phyloP scores from a whole-genome alignment of 2,797 vertebrate species.

The Amniataba percoides region DNA sequence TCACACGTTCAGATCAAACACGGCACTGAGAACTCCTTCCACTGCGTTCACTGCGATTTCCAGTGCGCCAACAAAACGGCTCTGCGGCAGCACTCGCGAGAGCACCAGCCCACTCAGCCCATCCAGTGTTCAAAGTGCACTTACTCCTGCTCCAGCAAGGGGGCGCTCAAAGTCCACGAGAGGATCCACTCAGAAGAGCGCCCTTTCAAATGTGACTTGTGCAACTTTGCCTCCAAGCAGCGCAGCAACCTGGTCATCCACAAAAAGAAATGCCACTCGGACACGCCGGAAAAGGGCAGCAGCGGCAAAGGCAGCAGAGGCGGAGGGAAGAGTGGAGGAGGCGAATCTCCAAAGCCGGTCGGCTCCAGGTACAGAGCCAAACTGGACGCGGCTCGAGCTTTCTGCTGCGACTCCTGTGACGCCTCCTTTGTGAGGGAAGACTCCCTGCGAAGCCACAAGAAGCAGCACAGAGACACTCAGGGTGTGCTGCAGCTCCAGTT shows the following conservation, averaged over 20 bases:
- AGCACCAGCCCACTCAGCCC: constrained; percentile 91
- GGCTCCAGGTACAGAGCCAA: constrained; percentile 90
- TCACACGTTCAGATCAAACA: constrained; percentile 96
- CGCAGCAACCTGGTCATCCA: constrained; percentile 96
- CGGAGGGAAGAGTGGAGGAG: constrained; percentile 46
- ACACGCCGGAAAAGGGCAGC: constrained; percentile 84
- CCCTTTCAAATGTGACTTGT: constrained; percentile 92
- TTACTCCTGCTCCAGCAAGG: constrained; percentile 95
- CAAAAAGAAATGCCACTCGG: constrained; percentile 90
- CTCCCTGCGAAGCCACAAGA: constrained; percentile 94
- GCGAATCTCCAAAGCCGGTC: constrained; percentile 78
- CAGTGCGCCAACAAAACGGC: constrained; percentile 92
- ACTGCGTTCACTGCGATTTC: constrained; percentile 92
- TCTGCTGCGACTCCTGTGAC: constrained; percentile 90
- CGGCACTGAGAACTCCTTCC: constrained; percentile 86
- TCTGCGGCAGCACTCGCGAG: constrained; percentile 91
- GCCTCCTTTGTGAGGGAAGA: constrained; percentile 97
- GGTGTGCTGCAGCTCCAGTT: constrained; percentile 81
- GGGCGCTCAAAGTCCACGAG: constrained; percentile 93
- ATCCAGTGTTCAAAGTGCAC: constrained; percentile 92
- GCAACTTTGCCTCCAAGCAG: constrained; percentile 95
- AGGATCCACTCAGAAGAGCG: constrained; percentile 94
- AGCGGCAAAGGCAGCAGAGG: constrained; percentile 65
- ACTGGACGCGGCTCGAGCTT: constrained; percentile 92
- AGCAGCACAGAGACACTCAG: constrained; percentile 90